Evolutionary conservation across 2,888 invertebrate genomes (phyloP).

Genomic region (Halictus quadricinctus): DNA sequence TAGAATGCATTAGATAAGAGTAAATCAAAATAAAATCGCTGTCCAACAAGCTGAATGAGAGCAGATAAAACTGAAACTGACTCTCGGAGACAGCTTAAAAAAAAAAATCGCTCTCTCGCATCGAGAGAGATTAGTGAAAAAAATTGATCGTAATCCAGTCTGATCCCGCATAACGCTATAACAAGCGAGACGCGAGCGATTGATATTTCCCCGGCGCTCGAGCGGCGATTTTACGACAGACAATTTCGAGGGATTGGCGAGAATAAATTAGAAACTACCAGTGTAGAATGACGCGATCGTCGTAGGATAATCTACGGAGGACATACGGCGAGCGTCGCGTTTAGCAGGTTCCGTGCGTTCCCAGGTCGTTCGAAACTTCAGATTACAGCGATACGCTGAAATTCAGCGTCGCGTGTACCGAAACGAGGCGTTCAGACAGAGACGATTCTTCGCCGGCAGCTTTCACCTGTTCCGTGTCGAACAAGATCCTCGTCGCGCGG

Average conservation of each 20-base stretch:
- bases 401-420: conserved; percentile 13
- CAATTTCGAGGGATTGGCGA: background rate
- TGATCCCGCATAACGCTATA: background rate
- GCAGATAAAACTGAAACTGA: too few relatives aligned
- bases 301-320: background rate
- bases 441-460: conserved; percentile 32
- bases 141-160: too few relatives aligned
- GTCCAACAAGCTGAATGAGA: too few relatives aligned
- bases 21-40: too few relatives aligned
- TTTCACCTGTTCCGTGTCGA: conserved; percentile 53
- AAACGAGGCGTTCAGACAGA: conserved; percentile 9
- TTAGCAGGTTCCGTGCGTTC: background rate
- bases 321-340: background rate
- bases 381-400: background rate
- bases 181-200: background rate
- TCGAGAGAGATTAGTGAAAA: too few relatives aligned
- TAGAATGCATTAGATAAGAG: too few relatives aligned
- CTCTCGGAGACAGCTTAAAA: too few relatives aligned
- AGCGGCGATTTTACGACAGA: background rate
- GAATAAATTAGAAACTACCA: background rate
- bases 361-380: background rate
- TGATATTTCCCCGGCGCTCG: background rate
- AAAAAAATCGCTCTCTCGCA: too few relatives aligned
- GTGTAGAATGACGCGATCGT: background rate
- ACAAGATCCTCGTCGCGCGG: conserved; percentile 23